phyloP scores from a whole-genome alignment of 2,888 invertebrate species.

The Celastrina argiolus region DNA sequence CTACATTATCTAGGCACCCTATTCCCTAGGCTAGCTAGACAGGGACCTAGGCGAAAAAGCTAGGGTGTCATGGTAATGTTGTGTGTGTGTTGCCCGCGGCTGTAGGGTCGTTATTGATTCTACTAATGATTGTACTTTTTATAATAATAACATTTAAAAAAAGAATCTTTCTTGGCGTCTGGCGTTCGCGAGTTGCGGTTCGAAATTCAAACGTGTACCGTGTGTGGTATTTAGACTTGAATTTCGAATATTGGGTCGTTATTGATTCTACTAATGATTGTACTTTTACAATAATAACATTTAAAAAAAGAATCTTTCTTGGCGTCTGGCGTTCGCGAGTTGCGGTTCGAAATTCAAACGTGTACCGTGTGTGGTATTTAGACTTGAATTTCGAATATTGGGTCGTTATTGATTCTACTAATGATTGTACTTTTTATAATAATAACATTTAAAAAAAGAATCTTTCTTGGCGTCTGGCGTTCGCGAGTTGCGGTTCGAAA shows the following conservation, averaged over 20 bases:
- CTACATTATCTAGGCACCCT: constrained; percentile 73
- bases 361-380: too few relatives aligned
- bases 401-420: constrained; percentile 21
- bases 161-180: not conserved
- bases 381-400: too few relatives aligned
- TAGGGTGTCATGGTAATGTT: constrained; percentile 50
- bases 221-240: too few relatives aligned
- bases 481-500: too few relatives aligned
- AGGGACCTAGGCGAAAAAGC: constrained; percentile 71
- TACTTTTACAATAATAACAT: constrained; percentile 1
- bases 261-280: constrained; percentile 19
- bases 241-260: too few relatives aligned
- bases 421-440: constrained; percentile 9
- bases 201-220: too few relatives aligned
- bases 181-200: too few relatives aligned
- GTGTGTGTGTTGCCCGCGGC: constrained; percentile 30
- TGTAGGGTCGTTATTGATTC: constrained; percentile 22
- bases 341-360: too few relatives aligned
- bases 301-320: not conserved
- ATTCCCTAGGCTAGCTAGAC: constrained; percentile 67
- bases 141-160: constrained; percentile 5
- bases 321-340: too few relatives aligned
- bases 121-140: constrained; percentile 11
- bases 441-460: constrained; percentile 1
- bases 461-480: too few relatives aligned